These are phyloP conservation scores for Cheumatopsyche charites DNA, from an alignment of 1,140 invertebrate genomes.

Conservation along the genomic window DNA sequence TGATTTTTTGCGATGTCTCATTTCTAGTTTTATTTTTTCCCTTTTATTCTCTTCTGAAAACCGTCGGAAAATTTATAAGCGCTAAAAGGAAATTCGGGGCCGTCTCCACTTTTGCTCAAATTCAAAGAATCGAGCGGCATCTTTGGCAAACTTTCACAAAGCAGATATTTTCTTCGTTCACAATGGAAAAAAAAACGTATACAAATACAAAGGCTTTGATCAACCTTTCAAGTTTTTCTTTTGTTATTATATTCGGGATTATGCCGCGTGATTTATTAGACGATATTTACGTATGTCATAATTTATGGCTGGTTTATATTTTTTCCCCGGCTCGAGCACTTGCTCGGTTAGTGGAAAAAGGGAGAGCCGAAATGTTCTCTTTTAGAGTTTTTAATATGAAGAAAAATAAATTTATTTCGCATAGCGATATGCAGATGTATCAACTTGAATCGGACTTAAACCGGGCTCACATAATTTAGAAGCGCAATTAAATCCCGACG, in stretches of 20 bases:
- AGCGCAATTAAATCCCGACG: no score
- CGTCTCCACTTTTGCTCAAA: neutral
- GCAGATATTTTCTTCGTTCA: conserved; percentile 25
- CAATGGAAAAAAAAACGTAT: conserved; percentile 2
- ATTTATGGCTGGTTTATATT: conserved; percentile 11
- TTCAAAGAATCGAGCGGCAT: conserved; percentile 10
- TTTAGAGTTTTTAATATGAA: no score
- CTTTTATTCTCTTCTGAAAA: no score
- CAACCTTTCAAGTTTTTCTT: conserved; percentile 24
- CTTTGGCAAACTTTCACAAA: conserved; percentile 15
- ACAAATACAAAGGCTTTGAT: conserved; percentile 23
- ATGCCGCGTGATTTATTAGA: conserved; percentile 22
- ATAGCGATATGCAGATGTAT: no score
- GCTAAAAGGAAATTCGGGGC: no score
- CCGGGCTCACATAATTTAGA: no score
- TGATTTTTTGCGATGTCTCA: no score
- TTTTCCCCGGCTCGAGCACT: neutral
- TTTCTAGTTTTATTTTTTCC: no score
- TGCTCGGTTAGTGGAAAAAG: neutral
- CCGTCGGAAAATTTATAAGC: no score
- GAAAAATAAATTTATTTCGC: no score
- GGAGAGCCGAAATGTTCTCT: no score
- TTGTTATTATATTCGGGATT: conserved; percentile 21
- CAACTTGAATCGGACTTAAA: no score
- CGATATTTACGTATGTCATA: conserved; percentile 23